Conservation (phyloP, 2,888 invertebrate genomes). For the Cheilosia scutellata region DNA sequence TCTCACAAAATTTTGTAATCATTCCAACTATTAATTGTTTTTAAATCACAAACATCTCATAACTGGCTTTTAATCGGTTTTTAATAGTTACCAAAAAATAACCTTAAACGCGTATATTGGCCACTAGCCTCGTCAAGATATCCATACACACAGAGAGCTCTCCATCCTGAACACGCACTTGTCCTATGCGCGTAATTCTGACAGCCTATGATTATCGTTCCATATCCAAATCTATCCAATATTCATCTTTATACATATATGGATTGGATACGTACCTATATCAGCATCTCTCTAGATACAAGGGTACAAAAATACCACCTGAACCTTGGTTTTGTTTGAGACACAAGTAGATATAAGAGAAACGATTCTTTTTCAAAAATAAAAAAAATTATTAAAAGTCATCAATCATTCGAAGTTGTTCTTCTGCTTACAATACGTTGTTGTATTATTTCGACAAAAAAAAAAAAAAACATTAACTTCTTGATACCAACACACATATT, state of each 20-base stretch:
- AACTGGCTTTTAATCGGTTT: slow-evolving; percentile 74
- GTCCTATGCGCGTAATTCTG: slow-evolving; percentile 72
- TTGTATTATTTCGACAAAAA: slow-evolving; percentile 38
- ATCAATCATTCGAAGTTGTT: slow-evolving; percentile 74
- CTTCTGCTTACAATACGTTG: slow-evolving; percentile 60
- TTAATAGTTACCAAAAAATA: slow-evolving; percentile 67
- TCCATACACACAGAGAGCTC: slow-evolving; percentile 19
- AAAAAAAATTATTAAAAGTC: slow-evolving; percentile 58
- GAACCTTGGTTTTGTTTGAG: slow-evolving; percentile 26
- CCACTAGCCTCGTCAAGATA: slow-evolving; percentile 30
- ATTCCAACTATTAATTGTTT: slow-evolving; percentile 70
- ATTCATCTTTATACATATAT: slow-evolving; percentile 25
- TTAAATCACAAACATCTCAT: slow-evolving; percentile 67
- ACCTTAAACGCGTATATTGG: slow-evolving; percentile 26
- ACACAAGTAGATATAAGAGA: slow-evolving; percentile 29
- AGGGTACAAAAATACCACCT: slow-evolving; percentile 37
- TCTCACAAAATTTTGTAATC: slow-evolving; percentile 69
- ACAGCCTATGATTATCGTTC: slow-evolving; percentile 73
- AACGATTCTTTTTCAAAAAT: slow-evolving; percentile 51
- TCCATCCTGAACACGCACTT: slow-evolving; percentile 69
- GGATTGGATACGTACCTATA: slow-evolving; percentile 28
- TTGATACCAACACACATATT: slow-evolving; percentile 37
- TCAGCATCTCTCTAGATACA: slow-evolving; percentile 19
- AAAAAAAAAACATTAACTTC: slow-evolving; percentile 48
- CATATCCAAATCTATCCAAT: slow-evolving; percentile 63